Base-by-base conservation (phyloP, 1,140 invertebrate genomes). In the Tribolium madens region DNA sequence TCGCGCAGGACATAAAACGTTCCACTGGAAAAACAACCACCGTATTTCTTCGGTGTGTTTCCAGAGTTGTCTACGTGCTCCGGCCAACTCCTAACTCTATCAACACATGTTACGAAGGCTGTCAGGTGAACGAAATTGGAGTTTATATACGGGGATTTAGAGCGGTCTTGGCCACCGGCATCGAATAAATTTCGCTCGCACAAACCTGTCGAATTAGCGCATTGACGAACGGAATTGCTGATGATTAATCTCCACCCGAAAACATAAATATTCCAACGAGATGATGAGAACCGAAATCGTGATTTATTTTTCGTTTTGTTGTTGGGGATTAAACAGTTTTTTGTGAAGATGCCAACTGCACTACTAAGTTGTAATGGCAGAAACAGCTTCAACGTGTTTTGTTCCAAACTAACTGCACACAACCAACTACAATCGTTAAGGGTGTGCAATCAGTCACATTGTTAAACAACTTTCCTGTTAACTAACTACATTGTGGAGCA, bases 51-150 rank as follows among this genome's bases (percentile, higher is more conserved):
- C 57, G 21, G n/a, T 15, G 47, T 50, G 75, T 31, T 72, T 60
- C 52, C 57, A 21, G 26, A 53, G 75, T 53, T 42, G 13, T 33
- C n/a, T 72, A 77, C 76, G 76, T 77, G 76, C 52, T 17, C 50
- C 7, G 26, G 15, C 68, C 68, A 73, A 77, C 68, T 77, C 50
- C 76, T 77, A 77, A 77, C 76, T 77, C 68, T 77, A 77, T 77
- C 76, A 77, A 73, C 76, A 77, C 76, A 77, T 77, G 76, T 73
- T 73, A 73, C 70, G 68, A 50, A 36, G 18, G n/a, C 52, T 77
- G 68, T 53, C 75, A 75, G 73, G 64, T 68, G 73, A 21, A 26
- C 17, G 73, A 75, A 75, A 75, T 57, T 75, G 50, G 73, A 75
- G 73, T 75, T 75, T 75, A 75, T 74, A 57, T 48, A 75, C 73